These are phyloP conservation scores for Dromius quadrimaculatus DNA, from an alignment of 2,888 invertebrate genomes.

Conservation along the genomic window DNA sequence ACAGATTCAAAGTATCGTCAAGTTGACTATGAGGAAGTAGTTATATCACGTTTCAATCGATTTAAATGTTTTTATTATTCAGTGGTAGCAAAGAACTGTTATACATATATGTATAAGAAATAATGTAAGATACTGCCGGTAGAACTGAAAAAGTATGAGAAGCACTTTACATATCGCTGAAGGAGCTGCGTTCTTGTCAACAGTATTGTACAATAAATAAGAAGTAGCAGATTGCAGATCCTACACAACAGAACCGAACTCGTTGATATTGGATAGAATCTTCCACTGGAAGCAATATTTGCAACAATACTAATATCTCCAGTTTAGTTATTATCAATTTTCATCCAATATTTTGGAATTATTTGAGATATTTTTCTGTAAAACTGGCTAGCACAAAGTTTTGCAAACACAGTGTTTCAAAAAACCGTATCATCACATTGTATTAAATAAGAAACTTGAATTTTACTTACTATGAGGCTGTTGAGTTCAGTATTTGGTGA, in stretches of 20 bases:
- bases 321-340: too few species aligned
- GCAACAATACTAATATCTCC: too few species aligned
- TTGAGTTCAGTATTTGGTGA: too few species aligned
- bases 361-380: too few species aligned
- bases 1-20: not conserved
- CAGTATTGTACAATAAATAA: not conserved
- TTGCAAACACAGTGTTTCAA: too few species aligned
- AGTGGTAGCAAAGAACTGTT: conserved; percentile 13
- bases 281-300: too few species aligned
- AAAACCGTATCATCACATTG: too few species aligned
- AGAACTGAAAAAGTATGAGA: conserved; percentile 4
- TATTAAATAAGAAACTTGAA: too few species aligned
- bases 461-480: too few species aligned
- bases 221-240: conserved; percentile 11
- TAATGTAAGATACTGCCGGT: not conserved
- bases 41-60: conserved; percentile 20
- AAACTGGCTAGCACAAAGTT: too few species aligned
- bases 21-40: conserved; percentile 21
- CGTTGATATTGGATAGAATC: too few species aligned
- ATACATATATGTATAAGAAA: conserved; percentile 25
- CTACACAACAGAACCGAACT: not conserved
- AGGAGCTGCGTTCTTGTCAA: conserved; percentile 22
- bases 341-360: too few species aligned
- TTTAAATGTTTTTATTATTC: conserved; percentile 18
- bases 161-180: conserved; percentile 20